Evolutionary conservation across 2,888 invertebrate genomes (phyloP).

Genomic region (Villa cingulata): DNA sequence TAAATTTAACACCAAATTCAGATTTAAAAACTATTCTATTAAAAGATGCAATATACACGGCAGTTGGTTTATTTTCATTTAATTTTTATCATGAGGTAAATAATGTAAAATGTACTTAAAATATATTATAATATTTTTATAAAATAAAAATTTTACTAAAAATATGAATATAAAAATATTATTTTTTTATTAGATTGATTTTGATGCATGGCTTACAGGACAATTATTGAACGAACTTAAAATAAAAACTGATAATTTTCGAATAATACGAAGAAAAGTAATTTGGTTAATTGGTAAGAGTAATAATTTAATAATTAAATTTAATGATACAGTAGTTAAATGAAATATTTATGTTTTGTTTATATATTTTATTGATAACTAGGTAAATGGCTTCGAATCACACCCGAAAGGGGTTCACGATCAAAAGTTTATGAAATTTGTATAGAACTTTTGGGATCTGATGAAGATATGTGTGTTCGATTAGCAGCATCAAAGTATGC

Average conservation of each 20-base stretch:
- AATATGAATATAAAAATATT: too few relatives aligned
- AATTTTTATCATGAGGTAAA: constrained; percentile 77
- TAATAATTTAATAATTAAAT: not conserved
- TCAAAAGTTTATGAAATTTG: constrained; percentile 70
- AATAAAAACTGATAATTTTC: constrained; percentile 66
- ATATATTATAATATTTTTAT: too few relatives aligned
- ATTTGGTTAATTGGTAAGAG: constrained; percentile 61
- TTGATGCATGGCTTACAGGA: constrained; percentile 81
- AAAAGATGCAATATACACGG: constrained; percentile 90
- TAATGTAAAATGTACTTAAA: constrained; percentile 6
- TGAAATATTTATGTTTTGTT: not conserved
- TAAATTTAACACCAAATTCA: constrained; percentile 50
- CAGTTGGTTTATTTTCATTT: constrained; percentile 76
- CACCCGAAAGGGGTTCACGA: constrained; percentile 61
- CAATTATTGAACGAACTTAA: constrained; percentile 70
- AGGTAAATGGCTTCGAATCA: constrained; percentile 62
- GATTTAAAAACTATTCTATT: constrained; percentile 67
- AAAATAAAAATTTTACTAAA: too few relatives aligned
- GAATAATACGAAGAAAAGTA: constrained; percentile 71
- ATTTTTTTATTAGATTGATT: constrained; percentile 51
- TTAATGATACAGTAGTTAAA: not conserved
- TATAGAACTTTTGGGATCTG: constrained; percentile 54
- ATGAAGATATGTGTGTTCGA: constrained; percentile 80
- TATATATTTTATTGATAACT: not conserved
- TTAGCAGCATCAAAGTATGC: constrained; percentile 60